phyloP scores from a whole-genome alignment of 2,888 invertebrate genomes.

The Phyto melanocephala region DNA sequence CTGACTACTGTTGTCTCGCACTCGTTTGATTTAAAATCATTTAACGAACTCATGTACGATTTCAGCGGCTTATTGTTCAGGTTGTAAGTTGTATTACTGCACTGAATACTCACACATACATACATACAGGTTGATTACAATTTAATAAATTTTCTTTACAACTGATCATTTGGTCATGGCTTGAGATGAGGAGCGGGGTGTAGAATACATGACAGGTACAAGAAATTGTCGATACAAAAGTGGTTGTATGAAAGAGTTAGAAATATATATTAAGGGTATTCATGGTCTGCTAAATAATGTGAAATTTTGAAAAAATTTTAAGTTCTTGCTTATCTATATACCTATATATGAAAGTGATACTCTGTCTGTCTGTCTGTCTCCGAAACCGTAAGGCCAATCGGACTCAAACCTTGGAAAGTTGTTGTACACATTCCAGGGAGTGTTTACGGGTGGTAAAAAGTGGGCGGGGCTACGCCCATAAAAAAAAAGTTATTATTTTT shows the following conservation, averaged over 20 bases:
- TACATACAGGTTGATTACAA: constrained; percentile 59
- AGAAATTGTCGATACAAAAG: constrained; percentile 18
- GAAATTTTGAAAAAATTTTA: not conserved
- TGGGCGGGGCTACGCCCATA: no score
- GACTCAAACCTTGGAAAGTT: no score
- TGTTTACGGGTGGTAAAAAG: no score
- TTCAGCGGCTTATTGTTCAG: not conserved
- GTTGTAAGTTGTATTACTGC: not conserved
- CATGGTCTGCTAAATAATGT: not conserved
- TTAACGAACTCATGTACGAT: constrained; percentile 52
- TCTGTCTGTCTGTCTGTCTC: no score
- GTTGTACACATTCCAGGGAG: no score
- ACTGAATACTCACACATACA: not conserved
- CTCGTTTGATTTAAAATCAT: constrained; percentile 54
- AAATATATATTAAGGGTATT: not conserved
- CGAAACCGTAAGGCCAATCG: no score
- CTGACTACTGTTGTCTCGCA: constrained; percentile 47
- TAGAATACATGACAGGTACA: not conserved
- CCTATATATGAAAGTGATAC: no score
- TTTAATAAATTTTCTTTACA: constrained; percentile 63
- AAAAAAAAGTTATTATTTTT: no score
- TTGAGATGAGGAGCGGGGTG: no score
- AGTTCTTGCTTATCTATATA: no score
- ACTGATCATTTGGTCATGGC: constrained; percentile 37
- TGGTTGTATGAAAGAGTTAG: not conserved